phyloP scores from a whole-genome alignment of 2,113 vertebrate species.

The Raja brachyura region DNA sequence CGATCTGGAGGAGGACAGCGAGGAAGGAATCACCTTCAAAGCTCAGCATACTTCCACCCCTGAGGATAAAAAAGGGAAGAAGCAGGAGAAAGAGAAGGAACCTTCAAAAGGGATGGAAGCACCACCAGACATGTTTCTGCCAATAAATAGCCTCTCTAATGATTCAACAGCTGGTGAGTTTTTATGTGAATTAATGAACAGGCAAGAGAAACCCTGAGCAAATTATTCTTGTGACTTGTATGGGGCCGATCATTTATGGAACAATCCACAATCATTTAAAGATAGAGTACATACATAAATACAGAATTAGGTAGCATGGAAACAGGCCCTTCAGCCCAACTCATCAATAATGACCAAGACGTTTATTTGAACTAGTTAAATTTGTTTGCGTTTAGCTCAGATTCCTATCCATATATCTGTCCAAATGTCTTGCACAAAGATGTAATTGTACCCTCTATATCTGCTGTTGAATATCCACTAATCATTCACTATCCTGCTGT shows the following conservation, averaged over 20 bases:
- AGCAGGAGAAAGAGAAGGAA: conserved; percentile 57
- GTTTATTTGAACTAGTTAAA: too few relatives aligned
- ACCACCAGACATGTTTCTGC: conserved; percentile 56
- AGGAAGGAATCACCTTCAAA: conserved; percentile 45
- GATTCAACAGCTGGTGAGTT: conserved; percentile 57
- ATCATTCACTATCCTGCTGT: too few relatives aligned
- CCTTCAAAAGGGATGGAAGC: conserved; percentile 52
- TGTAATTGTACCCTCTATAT: too few relatives aligned
- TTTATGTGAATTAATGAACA: neutral
- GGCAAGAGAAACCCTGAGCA: neutral
- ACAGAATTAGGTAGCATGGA: too few relatives aligned
- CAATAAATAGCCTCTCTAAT: conserved; percentile 48
- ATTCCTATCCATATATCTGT: too few relatives aligned
- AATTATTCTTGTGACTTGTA: neutral
- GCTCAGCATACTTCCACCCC: conserved; percentile 60
- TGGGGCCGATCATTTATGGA: too few relatives aligned
- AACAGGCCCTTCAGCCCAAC: too few relatives aligned
- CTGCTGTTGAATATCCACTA: too few relatives aligned
- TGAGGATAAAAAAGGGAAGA: conserved; percentile 52
- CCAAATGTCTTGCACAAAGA: too few relatives aligned
- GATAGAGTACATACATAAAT: neutral
- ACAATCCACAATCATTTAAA: neutral
- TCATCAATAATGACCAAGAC: too few relatives aligned
- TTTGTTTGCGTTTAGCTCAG: too few relatives aligned
- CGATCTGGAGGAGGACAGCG: conserved; percentile 87